phyloP scores from a whole-genome alignment of 1,140 invertebrate species.

The Caenorhabditis latens region DNA sequence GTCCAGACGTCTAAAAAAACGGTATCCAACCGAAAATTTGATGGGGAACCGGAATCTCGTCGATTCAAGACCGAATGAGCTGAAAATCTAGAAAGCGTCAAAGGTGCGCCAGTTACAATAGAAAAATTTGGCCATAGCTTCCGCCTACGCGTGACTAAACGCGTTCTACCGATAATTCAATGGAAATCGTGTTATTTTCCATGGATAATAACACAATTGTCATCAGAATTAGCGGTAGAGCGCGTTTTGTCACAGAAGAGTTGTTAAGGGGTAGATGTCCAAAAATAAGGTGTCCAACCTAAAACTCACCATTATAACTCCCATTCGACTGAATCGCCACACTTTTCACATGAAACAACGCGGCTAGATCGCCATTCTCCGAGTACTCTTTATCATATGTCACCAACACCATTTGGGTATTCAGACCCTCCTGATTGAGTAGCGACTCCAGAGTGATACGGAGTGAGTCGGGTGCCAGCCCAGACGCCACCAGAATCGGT shows the following conservation, averaged over 20 bases:
- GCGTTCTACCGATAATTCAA: no score
- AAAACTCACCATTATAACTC: conserved; percentile 40
- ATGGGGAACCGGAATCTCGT: not conserved
- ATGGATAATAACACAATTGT: no score
- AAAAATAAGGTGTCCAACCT: no score
- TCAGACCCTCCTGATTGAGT: conserved; percentile 59
- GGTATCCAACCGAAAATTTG: no score
- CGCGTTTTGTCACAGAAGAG: no score
- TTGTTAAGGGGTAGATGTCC: no score
- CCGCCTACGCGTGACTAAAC: no score
- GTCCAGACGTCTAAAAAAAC: no score
- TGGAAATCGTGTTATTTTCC: not conserved
- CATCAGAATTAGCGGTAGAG: no score
- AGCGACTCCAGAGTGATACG: conserved; percentile 57
- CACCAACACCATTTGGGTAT: conserved; percentile 65
- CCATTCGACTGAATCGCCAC: conserved; percentile 45
- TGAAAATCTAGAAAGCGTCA: not conserved
- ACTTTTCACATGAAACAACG: conserved; percentile 63
- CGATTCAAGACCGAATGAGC: no score
- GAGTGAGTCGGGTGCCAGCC: conserved; percentile 35
- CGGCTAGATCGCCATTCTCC: conserved; percentile 59
- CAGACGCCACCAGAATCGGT: conserved; percentile 62
- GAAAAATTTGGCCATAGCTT: no score
- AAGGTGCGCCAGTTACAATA: no score
- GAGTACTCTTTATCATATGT: conserved; percentile 62